These are phyloP conservation scores for Cerastis leucographa DNA, from an alignment of 2,888 invertebrate genomes.

Conservation along the genomic window DNA sequence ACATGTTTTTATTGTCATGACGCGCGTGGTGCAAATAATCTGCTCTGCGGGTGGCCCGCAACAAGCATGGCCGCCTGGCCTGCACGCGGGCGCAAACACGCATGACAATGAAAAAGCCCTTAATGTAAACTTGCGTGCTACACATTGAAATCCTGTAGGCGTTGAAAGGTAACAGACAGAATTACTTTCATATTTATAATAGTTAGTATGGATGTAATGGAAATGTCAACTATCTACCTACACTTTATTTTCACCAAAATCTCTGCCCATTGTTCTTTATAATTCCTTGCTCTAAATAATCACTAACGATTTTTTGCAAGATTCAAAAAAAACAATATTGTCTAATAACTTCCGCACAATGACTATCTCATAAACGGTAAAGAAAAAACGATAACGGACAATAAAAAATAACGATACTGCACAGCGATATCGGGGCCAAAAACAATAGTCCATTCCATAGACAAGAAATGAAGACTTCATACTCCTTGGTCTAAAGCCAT, in stretches of 20 bases:
- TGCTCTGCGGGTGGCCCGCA: too few species aligned
- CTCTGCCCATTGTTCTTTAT: not conserved
- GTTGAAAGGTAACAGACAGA: not conserved
- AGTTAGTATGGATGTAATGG: not conserved
- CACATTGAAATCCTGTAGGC: not conserved
- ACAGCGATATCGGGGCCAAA: constrained; percentile 41
- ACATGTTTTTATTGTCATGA: too few species aligned
- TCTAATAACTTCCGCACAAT: constrained; percentile 47
- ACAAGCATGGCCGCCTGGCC: too few species aligned
- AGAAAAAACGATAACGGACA: constrained; percentile 58
- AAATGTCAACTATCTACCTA: not conserved
- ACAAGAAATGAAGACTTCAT: constrained; percentile 7
- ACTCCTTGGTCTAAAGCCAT: constrained; percentile 16
- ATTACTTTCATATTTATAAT: not conserved
- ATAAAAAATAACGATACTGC: constrained; percentile 60
- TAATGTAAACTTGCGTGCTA: not conserved
- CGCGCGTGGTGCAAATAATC: too few species aligned
- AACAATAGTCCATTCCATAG: constrained; percentile 53
- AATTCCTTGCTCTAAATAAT: not conserved
- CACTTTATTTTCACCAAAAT: not conserved
- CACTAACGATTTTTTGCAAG: constrained; percentile 2
- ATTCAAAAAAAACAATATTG: constrained; percentile 31
- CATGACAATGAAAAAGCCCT: too few species aligned
- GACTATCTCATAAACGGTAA: constrained; percentile 53
- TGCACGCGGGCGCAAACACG: too few species aligned